Evolutionary conservation across 2,113 vertebrate species (phyloP).

Genomic region (Manacus vitellinus): DNA sequence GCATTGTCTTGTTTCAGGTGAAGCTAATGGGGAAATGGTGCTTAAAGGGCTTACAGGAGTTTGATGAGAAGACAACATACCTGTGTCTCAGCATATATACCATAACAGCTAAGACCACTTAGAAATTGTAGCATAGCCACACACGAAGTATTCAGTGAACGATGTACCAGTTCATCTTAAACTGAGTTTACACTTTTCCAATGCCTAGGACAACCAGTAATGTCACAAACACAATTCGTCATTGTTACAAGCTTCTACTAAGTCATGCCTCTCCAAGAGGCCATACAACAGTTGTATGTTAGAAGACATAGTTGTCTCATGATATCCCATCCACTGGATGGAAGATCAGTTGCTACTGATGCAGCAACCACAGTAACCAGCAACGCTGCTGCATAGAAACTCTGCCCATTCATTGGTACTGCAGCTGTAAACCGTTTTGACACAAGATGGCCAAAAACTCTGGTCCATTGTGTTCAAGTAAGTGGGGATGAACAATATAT

Average conservation of each 20-base stretch:
- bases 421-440: neutral
- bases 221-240: neutral
- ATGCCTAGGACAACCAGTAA: neutral
- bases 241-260: neutral
- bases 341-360: neutral
- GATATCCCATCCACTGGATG: neutral
- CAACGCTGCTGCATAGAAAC: neutral
- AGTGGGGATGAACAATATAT: neutral
- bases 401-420: neutral
- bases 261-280: neutral
- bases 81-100: neutral
- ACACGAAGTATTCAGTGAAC: neutral
- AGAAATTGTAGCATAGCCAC: neutral
- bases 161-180: neutral
- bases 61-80: neutral
- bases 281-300: rapidly evolving
- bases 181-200: neutral
- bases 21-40: neutral
- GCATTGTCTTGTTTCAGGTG: neutral
- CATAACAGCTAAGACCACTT: neutral
- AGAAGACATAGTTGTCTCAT: neutral
- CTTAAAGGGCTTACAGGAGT: neutral
- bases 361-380: neutral
- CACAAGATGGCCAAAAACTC: neutral
- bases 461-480: neutral